These are phyloP conservation scores for Lumbricus terrestris DNA, from an alignment of 2,888 invertebrate genomes.

Conservation along the genomic window DNA sequence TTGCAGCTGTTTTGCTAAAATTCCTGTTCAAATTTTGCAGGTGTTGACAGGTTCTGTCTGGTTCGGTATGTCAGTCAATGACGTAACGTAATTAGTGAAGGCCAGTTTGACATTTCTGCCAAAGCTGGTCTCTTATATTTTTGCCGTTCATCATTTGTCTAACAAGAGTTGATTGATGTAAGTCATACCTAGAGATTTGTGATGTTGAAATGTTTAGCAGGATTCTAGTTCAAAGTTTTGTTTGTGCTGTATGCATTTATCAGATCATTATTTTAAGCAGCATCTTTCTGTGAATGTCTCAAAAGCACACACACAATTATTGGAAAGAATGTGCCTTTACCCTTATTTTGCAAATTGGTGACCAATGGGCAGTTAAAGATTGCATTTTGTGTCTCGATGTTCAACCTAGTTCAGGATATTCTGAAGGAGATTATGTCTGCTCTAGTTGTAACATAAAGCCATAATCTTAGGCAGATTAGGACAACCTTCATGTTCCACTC, in stretches of 20 bases:
- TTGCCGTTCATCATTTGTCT: background rate
- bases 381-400: background rate
- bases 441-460: background rate
- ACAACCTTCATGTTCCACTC: background rate
- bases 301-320: background rate
- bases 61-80: background rate
- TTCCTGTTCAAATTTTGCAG: background rate
- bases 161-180: background rate
- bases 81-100: background rate
- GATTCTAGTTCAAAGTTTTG: background rate
- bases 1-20: background rate
- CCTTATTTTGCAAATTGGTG: background rate
- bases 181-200: background rate
- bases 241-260: background rate
- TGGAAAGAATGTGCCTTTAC: background rate
- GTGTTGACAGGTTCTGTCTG: background rate
- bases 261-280: background rate
- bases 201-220: background rate
- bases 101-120: background rate
- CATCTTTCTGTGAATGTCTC: background rate
- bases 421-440: background rate
- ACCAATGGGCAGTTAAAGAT: background rate
- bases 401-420: background rate
- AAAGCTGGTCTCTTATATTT: background rate
- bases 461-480: background rate